phyloP scores from a whole-genome alignment of 2,888 invertebrate genomes.

The Mimas tiliae region DNA sequence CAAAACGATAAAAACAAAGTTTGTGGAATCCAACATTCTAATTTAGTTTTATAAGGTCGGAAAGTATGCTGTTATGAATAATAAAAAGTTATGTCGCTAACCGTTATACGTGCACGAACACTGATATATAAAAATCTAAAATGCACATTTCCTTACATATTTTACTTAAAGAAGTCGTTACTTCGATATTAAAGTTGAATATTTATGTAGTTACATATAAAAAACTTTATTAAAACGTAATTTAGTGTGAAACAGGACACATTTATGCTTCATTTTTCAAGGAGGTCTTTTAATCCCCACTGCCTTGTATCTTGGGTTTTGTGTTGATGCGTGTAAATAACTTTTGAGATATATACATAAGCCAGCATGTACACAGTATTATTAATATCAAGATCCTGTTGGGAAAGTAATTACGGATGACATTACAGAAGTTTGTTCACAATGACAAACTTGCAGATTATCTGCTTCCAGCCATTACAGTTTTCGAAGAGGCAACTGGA shows the following conservation, averaged over 20 bases:
- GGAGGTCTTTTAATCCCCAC: too few species aligned
- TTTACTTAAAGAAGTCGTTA: too few species aligned
- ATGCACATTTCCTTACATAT: neutral
- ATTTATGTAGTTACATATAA: too few species aligned
- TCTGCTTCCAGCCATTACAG: constrained; percentile 70
- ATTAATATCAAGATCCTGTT: constrained; percentile 49
- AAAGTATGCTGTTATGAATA: constrained; percentile 34
- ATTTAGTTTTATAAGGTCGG: constrained; percentile 34
- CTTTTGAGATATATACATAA: neutral
- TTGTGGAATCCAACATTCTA: constrained; percentile 20
- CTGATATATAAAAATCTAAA: neutral
- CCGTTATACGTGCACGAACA: constrained; percentile 7
- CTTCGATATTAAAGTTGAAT: too few species aligned
- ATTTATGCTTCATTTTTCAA: too few species aligned
- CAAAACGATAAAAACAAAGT: constrained; percentile 14
- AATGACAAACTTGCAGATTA: constrained; percentile 73
- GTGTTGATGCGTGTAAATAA: too few species aligned
- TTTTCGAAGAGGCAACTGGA: constrained; percentile 64
- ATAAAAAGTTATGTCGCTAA: constrained; percentile 26
- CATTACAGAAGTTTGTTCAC: constrained; percentile 63
- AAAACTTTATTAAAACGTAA: too few species aligned
- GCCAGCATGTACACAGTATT: constrained; percentile 24
- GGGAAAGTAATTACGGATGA: constrained; percentile 64
- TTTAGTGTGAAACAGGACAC: too few species aligned
- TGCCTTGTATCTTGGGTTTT: too few species aligned